Evolutionary conservation across 2,888 invertebrate species (phyloP).

Genomic region (Ctenicera cuprea): DNA sequence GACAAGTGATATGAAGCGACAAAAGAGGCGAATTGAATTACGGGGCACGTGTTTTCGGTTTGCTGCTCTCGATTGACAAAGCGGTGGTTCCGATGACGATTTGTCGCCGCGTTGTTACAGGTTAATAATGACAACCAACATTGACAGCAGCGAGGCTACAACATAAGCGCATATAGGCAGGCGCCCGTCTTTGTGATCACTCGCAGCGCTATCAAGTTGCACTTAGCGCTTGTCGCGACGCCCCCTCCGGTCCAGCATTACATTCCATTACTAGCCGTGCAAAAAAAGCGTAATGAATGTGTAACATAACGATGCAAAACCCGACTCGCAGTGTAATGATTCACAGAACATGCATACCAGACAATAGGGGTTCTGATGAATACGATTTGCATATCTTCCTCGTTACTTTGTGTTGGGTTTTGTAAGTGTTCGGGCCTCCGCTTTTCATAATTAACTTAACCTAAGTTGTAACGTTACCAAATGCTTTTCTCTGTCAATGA

Average conservation of each 20-base stretch:
- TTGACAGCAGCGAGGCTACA: not conserved
- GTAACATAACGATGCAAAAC: conserved; percentile 63
- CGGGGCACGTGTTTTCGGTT: conserved; percentile 60
- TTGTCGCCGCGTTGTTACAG: conserved; percentile 52
- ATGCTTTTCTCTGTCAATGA: conserved; percentile 41
- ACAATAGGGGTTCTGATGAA: conserved; percentile 69
- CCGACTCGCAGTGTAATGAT: conserved; percentile 59
- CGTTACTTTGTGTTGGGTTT: conserved; percentile 69
- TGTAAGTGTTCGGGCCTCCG: conserved; percentile 62
- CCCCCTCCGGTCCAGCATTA: conserved; percentile 52
- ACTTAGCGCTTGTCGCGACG: conserved; percentile 55
- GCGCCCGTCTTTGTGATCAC: conserved; percentile 39
- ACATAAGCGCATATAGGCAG: not conserved
- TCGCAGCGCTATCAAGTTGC: conserved; percentile 59
- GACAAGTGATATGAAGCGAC: conserved; percentile 66
- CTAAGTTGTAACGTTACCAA: conserved; percentile 60
- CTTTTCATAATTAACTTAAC: conserved; percentile 65
- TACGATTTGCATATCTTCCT: conserved; percentile 70
- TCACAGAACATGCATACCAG: conserved; percentile 67
- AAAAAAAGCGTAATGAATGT: conserved; percentile 63
- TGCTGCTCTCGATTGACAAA: conserved; percentile 60
- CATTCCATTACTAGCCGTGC: conserved; percentile 59
- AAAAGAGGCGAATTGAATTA: conserved; percentile 65
- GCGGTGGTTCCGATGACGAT: conserved; percentile 59
- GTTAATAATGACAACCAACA: conserved; percentile 36